Percentiles rank a stretch among this genome's conserved stretches.
phyloP scores from a whole-genome alignment of 2,888 invertebrate species.

The Troides aeacus region DNA sequence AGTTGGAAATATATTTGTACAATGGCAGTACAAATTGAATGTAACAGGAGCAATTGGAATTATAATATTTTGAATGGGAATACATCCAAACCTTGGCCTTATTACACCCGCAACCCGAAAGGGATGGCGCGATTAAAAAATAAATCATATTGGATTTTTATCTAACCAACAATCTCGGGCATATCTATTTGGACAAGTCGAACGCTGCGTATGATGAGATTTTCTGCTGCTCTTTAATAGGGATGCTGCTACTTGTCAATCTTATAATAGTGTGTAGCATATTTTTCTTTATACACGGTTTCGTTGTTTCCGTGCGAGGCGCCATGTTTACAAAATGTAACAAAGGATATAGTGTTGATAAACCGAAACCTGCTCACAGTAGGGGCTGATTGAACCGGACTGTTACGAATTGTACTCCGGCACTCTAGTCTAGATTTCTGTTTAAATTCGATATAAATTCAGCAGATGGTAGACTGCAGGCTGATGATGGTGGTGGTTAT shows the following conservation, averaged over 20 bases:
- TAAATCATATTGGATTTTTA: slow-evolving; percentile 31
- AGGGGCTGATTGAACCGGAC: no score
- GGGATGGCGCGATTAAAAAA: slow-evolving; percentile 30
- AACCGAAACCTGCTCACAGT: no score
- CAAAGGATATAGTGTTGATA: no score
- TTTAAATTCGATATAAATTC: no score
- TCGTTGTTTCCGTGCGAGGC: no score
- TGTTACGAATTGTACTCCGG: no score
- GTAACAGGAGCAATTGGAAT: slow-evolving; percentile 9
- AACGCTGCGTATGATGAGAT: not conserved
- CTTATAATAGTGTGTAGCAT: no score
- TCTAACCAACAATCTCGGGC: slow-evolving; percentile 21
- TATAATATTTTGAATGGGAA: slow-evolving; percentile 15
- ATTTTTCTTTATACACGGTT: no score
- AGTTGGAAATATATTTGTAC: not conserved
- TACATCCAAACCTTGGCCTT: slow-evolving; percentile 19
- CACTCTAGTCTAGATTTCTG: no score
- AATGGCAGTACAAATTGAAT: slow-evolving; percentile 7
- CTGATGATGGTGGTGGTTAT: no score
- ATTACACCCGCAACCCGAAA: slow-evolving; percentile 29
- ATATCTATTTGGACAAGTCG: slow-evolving; percentile 9
- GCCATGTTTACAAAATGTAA: no score
- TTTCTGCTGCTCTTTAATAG: not conserved
- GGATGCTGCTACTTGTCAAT: not conserved
- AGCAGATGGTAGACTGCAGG: no score